Base-by-base conservation (phyloP, 2,888 invertebrate species). In the Stegophylla sp. region DNA sequence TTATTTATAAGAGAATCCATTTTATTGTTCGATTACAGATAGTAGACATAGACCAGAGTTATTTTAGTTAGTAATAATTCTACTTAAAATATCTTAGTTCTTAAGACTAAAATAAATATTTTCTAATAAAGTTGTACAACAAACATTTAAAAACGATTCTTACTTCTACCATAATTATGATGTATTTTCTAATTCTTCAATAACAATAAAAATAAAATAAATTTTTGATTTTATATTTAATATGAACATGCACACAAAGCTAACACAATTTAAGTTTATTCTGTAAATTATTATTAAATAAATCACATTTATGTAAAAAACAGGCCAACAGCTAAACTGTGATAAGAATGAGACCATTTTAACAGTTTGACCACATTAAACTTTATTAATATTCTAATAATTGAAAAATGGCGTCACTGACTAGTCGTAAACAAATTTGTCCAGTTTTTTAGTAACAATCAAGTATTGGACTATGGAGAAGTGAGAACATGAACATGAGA, bases 371-470 rank as follows among this genome's bases (percentile, higher is more conserved):
- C 77, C 67, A 59, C 9, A 61, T 63, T 48, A 28, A 5, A 28
- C 17, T 61, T 76, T 34, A 23, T n/a, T 28, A 43, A 53, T 66
- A 53, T 56, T 66, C 43, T 4, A 20, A 15, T n/a, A 59, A 67
- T 7, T 3, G 9, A 10, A 20, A 59, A 69, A 7, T 10, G 61
- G 23, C n/a, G 3, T 2, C 61, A 61, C 71, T 41, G 79, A 48
- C 26, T 17, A 48, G 3, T 23, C 61, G 61, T 71, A 77, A 77
- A 77, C 77, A 75, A 23, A 41, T 74, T 74, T 74, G 13, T 71
- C 53, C 53, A 20, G 34, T 69, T 34, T 34, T 34, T 7, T 34
- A 34, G 34, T 34, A 34, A 34, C 34, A 34, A 34, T 3, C 34
- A 34, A 34, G 34, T 34, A 34, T 34, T 34, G 34, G n/a, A n/a